phyloP scores from a whole-genome alignment of 1,140 invertebrate species.

The Melanaphis sacchari region DNA sequence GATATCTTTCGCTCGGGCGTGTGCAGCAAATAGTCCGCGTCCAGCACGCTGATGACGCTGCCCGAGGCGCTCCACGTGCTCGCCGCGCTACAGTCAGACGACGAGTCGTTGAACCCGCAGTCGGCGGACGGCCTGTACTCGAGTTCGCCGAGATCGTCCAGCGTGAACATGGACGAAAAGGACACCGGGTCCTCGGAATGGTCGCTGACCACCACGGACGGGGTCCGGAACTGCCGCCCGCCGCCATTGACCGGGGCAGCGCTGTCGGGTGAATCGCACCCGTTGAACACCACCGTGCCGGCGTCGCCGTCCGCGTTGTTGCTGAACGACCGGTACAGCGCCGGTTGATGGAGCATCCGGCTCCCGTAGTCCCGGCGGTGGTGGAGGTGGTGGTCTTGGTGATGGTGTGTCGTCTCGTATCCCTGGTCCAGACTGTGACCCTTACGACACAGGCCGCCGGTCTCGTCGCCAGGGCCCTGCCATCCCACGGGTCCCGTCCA shows the following conservation, averaged over 20 bases:
- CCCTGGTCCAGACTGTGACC: conserved; percentile 58
- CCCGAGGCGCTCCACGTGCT: conserved; percentile 73
- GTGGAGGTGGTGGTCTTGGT: not conserved
- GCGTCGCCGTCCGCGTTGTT: conserved; percentile 23
- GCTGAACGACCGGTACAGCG: conserved; percentile 8
- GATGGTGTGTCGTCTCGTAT: conserved; percentile 23
- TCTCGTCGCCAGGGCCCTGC: not conserved
- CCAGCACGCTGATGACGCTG: conserved; percentile 68
- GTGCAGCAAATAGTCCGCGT: conserved; percentile 66
- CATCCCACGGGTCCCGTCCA: conserved; percentile 58
- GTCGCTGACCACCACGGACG: conserved; percentile 83
- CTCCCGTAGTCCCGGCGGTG: not conserved
- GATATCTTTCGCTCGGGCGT: conserved; percentile 70
- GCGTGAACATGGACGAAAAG: conserved; percentile 64
- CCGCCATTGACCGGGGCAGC: conserved; percentile 58
- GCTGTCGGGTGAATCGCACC: not conserved
- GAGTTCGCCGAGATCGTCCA: conserved; percentile 73
- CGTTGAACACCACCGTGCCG: not conserved
- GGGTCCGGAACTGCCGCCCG: conserved; percentile 70
- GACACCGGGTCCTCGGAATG: conserved; percentile 75
- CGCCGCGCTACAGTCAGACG: conserved; percentile 70
- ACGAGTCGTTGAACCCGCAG: conserved; percentile 62
- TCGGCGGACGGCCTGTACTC: conserved; percentile 56
- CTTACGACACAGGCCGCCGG: conserved; percentile 23
- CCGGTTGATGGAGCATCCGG: not conserved